These are phyloP conservation scores for Salminus brasiliensis DNA, from an alignment of 2,113 vertebrate species.

Conservation along the genomic window DNA sequence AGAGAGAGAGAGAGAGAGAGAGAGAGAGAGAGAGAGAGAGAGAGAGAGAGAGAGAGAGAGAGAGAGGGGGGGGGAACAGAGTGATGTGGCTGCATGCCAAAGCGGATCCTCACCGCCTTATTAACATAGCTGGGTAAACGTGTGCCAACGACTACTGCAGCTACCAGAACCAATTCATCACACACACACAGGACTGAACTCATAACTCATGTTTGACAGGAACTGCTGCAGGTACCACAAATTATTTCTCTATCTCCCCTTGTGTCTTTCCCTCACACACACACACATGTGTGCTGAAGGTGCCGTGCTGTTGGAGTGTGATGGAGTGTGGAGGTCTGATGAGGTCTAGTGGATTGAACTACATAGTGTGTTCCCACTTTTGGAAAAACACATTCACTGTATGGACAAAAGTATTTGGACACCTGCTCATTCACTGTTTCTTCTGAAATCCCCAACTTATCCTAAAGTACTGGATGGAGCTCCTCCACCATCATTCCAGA, in stretches of 20 bases:
- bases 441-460: no score
- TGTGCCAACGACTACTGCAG: constrained; percentile 4
- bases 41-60: background rate
- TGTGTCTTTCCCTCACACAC: background rate
- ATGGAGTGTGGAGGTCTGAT: background rate
- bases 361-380: no score
- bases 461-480: no score
- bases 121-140: constrained; percentile 25
- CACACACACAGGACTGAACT: background rate
- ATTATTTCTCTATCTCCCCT: background rate
- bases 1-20: background rate
- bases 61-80: background rate
- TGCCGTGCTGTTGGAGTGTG: no score
- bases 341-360: no score
- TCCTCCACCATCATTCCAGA: no score
- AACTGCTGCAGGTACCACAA: background rate
- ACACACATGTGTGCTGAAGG: no score
- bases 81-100: constrained; percentile 5
- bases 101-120: constrained; percentile 1
- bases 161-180: constrained; percentile 5
- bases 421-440: no score
- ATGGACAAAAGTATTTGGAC: no score
- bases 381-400: no score
- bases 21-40: no score
- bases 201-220: background rate